A percentile compares a stretch with the other conserved stretches of the same genome.
Conservation (phyloP, 2,797 vertebrate species). For the Amphiprion clarkii region DNA sequence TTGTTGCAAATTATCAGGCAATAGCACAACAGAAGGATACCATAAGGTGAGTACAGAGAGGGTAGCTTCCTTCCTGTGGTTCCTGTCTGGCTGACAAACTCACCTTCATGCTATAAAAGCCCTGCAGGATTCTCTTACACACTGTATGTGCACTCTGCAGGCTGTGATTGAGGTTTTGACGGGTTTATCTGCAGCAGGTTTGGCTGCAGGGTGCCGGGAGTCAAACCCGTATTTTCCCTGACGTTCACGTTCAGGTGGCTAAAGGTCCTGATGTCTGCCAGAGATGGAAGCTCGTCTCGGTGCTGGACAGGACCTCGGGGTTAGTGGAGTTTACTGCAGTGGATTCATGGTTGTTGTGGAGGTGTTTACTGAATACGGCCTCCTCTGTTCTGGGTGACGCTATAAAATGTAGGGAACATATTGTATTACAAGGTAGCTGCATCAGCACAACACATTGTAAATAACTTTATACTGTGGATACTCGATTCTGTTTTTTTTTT, state of each 20-base stretch:
- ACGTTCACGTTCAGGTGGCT: neutral
- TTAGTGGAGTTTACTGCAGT: conserved; percentile 8
- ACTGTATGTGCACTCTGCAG: conserved; percentile 21
- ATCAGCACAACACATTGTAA: neutral
- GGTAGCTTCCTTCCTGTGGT: conserved; percentile 27
- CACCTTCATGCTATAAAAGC: conserved; percentile 63
- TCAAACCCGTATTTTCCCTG: conserved; percentile 12
- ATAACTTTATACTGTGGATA: too few species aligned
- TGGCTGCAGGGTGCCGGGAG: conserved; percentile 13
- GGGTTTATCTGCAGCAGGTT: conserved; percentile 23
- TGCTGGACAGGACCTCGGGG: neutral
- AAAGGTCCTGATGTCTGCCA: conserved; percentile 9
- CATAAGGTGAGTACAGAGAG: conserved; percentile 17
- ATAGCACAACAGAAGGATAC: neutral
- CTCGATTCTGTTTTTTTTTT: too few species aligned
- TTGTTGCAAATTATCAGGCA: neutral
- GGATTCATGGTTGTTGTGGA: neutral
- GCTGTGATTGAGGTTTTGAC: conserved; percentile 36
- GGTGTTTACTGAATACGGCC: neutral
- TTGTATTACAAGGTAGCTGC: neutral
- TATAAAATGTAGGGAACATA: neutral
- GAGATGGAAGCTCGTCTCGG: neutral
- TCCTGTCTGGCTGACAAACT: conserved; percentile 42
- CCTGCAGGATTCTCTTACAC: conserved; percentile 70
- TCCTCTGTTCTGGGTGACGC: neutral